A percentile compares a stretch with the other conserved stretches of the same genome.
These are phyloP conservation scores for Aporophyla lueneburgensis DNA, from an alignment of 2,888 invertebrate species.

Conservation along the genomic window DNA sequence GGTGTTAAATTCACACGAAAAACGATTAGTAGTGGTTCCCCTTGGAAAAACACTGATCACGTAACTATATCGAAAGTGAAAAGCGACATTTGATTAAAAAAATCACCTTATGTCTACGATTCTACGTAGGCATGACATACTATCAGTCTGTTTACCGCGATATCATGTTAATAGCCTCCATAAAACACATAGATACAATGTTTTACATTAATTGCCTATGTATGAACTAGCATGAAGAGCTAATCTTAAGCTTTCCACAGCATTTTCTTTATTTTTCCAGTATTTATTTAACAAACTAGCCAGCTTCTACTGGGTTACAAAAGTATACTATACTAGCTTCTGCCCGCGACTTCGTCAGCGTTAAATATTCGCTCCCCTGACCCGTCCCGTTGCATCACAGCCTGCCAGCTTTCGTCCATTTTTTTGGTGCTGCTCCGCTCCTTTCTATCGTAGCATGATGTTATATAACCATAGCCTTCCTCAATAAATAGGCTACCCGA, in stretches of 20 bases:
- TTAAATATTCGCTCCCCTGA: too few relatives aligned
- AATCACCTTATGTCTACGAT: constrained; percentile 36
- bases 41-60: constrained; percentile 28
- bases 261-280: background rate
- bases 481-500: too few relatives aligned
- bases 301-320: too few relatives aligned
- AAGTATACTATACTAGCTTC: too few relatives aligned
- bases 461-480: too few relatives aligned
- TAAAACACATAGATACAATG: constrained; percentile 20
- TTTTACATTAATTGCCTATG: background rate
- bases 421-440: too few relatives aligned
- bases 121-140: constrained; percentile 37
- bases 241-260: constrained; percentile 13
- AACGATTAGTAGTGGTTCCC: background rate
- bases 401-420: too few relatives aligned
- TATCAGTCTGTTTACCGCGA: constrained; percentile 35
- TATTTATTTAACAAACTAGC: background rate
- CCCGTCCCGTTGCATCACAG: too few relatives aligned
- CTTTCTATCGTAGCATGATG: too few relatives aligned
- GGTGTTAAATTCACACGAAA: constrained; percentile 18
- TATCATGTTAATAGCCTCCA: constrained; percentile 27
- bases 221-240: background rate
- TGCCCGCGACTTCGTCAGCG: too few relatives aligned
- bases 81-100: constrained; percentile 41
- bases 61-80: constrained; percentile 9